Base-by-base conservation (phyloP, 2,113 vertebrate species). In the Spea bombifrons region DNA sequence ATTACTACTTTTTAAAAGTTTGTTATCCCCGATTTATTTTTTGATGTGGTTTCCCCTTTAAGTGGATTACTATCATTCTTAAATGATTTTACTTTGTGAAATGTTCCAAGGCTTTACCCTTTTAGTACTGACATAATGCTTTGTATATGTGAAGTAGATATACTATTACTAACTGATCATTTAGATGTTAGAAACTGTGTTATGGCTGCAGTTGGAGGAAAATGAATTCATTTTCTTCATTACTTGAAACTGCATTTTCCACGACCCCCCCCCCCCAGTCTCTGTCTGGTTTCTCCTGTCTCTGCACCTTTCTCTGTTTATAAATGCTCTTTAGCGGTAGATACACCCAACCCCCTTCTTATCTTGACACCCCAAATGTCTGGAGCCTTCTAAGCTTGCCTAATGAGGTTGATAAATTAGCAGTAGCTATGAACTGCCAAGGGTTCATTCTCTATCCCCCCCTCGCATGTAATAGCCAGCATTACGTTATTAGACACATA, bases 51-150 rank as follows among this genome's bases (percentile, higher is more conserved):
- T 66, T 69, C 45, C 55, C 53, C 59, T 71, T 79, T 65, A 73
- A 73, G 71, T 66, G 9, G 68, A 83, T 83, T 5, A 0, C 70
- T 82, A 82, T 59, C 4, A 59, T 30, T 30, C 30, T 63, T 72
- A 84, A 92, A 91, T n/a, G n/a, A n/a, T 92, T 89, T 89, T 87
- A 89, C 86, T 78, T 84, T 87, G 86, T 84, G 90, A 91, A 91
- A 91, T 85, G 45, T 93, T 98, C 97, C 96, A 98, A 98, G 97
- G 97, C 94, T 95, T 89, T 93, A 95, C 91, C 94, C 92, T 94
- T 83, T 86, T 86, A 82, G 75, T 83, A 86, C 83, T 76, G 16
- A 57, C 0, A 0, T 7, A 75, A 75, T 2, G 5, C 80, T 88
- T 59, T 88, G 67, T 89, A 5, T 81, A 86, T 90, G 59, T 61